phyloP scores from a whole-genome alignment of 2,113 vertebrate genomes.

The Aepyceros melampus region DNA sequence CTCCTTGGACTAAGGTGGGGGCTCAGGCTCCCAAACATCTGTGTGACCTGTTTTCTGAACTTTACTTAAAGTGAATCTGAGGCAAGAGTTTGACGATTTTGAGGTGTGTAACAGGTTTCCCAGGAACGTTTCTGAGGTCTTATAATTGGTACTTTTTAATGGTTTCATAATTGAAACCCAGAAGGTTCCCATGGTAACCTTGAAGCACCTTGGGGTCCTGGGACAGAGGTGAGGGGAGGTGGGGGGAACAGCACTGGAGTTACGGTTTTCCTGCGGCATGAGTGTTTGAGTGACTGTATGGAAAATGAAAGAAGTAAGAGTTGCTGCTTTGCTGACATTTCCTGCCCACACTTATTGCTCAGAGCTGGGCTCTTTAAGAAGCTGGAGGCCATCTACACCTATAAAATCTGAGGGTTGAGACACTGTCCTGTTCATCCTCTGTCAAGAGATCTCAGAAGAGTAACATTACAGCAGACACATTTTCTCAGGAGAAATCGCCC shows the following conservation, averaged over 20 bases:
- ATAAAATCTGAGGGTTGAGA: neutral
- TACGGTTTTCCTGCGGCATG: neutral
- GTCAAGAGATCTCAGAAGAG: neutral
- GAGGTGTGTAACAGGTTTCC: constrained; percentile 67
- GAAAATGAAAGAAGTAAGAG: neutral
- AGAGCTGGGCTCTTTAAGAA: neutral
- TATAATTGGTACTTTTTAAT: constrained; percentile 71
- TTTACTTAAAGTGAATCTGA: constrained; percentile 28
- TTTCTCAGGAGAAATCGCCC: neutral
- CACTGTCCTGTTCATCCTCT: neutral
- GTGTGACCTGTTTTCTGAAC: constrained; percentile 30
- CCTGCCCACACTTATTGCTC: neutral
- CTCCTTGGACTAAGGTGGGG: neutral
- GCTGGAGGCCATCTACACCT: neutral
- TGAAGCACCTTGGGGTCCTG: constrained; percentile 56
- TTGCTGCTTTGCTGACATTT: neutral
- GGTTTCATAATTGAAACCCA: constrained; percentile 60
- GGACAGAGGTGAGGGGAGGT: neutral
- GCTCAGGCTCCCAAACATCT: neutral
- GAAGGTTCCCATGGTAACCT: constrained; percentile 48
- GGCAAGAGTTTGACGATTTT: constrained; percentile 44
- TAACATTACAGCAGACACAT: neutral
- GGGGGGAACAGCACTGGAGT: neutral
- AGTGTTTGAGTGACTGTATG: constrained; percentile 42
- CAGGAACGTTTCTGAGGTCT: constrained; percentile 68